Conservation (phyloP, 2,797 vertebrate species). For the Aplochiton taeniatus region DNA sequence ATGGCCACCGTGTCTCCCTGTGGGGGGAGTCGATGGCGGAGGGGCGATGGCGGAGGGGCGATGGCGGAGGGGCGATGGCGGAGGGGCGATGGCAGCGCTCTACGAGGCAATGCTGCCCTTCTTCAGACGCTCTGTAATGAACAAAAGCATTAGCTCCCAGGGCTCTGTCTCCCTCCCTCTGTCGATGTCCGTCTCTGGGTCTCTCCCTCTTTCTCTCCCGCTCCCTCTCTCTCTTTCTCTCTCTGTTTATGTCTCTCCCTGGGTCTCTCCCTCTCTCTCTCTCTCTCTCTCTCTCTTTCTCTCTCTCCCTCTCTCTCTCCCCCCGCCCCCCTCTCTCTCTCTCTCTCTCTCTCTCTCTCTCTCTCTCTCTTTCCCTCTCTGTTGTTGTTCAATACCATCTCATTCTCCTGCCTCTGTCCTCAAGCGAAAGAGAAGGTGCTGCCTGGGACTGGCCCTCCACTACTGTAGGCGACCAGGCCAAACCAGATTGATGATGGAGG, state of each 20-base stretch:
- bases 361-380: not conserved
- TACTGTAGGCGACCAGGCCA: constrained; percentile 15
- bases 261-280: too few species aligned
- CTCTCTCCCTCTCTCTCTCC: constrained; percentile 20
- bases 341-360: too few species aligned
- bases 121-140: constrained; percentile 72
- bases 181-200: constrained; percentile 57
- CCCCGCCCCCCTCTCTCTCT: constrained; percentile 30
- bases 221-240: constrained; percentile 67
- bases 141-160: constrained; percentile 66
- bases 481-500: constrained; percentile 68
- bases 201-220: constrained; percentile 28
- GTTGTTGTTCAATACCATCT: constrained; percentile 64
- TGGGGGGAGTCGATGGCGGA: constrained; percentile 15
- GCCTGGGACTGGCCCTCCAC: too few species aligned
- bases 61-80: constrained; percentile 19
- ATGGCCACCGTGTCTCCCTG: constrained; percentile 9
- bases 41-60: constrained; percentile 27
- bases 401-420: constrained; percentile 59
- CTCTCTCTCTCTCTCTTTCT: too few species aligned
- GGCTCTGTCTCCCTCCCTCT: constrained; percentile 45
- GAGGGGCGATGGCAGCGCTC: constrained; percentile 21
- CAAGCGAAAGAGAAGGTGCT: constrained; percentile 25
- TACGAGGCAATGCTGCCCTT: constrained; percentile 46
- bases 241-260: constrained; percentile 13